These are phyloP conservation scores for Parapsyche elsis DNA, from an alignment of 1,140 invertebrate species.

Conservation along the genomic window DNA sequence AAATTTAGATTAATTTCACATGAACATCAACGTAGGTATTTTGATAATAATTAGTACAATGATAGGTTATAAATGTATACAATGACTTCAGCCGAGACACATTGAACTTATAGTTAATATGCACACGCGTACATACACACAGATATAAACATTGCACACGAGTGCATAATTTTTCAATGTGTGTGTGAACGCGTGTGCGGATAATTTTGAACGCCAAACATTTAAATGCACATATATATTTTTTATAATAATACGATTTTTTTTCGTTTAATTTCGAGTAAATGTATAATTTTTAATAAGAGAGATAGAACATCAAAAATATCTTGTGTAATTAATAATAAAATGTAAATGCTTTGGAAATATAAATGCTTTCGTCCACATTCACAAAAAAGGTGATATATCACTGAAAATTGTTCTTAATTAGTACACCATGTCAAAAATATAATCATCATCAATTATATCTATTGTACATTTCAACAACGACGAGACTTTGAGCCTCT, in stretches of 20 bases:
- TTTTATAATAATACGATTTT: conserved; percentile 53
- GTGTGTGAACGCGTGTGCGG: background rate
- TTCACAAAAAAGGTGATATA: conserved; percentile 36
- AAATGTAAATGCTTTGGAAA: conserved; percentile 23
- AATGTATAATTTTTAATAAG: conserved; percentile 55
- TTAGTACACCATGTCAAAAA: conserved; percentile 51
- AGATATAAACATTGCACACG: background rate
- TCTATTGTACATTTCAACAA: conserved; percentile 49
- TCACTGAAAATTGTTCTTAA: conserved; percentile 40
- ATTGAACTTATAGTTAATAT: conserved; percentile 57
- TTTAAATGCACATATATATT: conserved; percentile 56
- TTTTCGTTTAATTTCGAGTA: conserved; percentile 51
- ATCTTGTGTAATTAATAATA: conserved; percentile 44
- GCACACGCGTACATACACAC: conserved; percentile 3
- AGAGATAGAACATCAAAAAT: conserved; percentile 55
- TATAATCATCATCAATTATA: conserved; percentile 50
- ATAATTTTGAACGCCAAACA: conserved; percentile 56
- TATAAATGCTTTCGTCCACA: conserved; percentile 29
- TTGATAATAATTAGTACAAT: conserved; percentile 45
- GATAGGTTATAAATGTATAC: conserved; percentile 55
- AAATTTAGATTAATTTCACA: conserved; percentile 58
- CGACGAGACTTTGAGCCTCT: conserved; percentile 28
- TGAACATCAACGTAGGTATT: conserved; percentile 53
- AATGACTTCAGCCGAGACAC: conserved; percentile 61
- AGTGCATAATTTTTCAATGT: conserved; percentile 31